A percentile compares a stretch with the other conserved stretches of the same genome.
Conservation (phyloP, 2,797 vertebrate genomes). For the Thalassophryne amazonica region DNA sequence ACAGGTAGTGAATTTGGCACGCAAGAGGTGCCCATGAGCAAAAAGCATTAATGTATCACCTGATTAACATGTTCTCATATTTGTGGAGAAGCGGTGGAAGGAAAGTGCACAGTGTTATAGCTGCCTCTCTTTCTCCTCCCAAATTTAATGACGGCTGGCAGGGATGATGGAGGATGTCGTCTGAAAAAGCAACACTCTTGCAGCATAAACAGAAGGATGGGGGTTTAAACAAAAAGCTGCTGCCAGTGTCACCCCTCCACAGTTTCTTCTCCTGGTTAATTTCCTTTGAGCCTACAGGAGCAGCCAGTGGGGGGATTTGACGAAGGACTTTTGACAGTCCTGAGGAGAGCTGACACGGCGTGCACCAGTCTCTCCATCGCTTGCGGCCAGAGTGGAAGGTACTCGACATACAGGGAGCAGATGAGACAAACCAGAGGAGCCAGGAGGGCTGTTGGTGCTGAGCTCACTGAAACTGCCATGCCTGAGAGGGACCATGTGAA, state of each 20-base stretch:
- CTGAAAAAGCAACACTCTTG: constrained; percentile 35
- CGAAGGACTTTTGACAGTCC: constrained; percentile 71
- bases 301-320: constrained; percentile 64
- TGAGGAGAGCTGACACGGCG: constrained; percentile 63
- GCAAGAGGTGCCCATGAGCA: constrained; percentile 7
- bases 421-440: constrained; percentile 59
- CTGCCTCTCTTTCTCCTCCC: constrained; percentile 5
- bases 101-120: constrained; percentile 11
- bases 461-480: constrained; percentile 23
- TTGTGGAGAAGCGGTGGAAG: constrained; percentile 13
- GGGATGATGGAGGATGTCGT: constrained; percentile 28
- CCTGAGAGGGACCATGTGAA: constrained; percentile 18
- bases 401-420: constrained; percentile 65
- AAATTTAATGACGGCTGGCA: constrained; percentile 52
- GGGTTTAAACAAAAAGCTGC: constrained; percentile 12
- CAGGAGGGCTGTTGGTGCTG: constrained; percentile 47
- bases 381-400: constrained; percentile 67
- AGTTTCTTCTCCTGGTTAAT: constrained; percentile 57
- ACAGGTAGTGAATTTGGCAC: constrained; percentile 14
- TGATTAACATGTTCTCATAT: constrained; percentile 13
- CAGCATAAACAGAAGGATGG: constrained; percentile 46
- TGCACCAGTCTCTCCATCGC: constrained; percentile 54
- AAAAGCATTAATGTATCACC: constrained; percentile 13
- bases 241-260: constrained; percentile 26
- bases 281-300: constrained; percentile 61